Percentiles rank a stretch among this genome's conserved stretches.
Conservation (phyloP, 2,888 invertebrate genomes). For the Melitaea athalia region DNA sequence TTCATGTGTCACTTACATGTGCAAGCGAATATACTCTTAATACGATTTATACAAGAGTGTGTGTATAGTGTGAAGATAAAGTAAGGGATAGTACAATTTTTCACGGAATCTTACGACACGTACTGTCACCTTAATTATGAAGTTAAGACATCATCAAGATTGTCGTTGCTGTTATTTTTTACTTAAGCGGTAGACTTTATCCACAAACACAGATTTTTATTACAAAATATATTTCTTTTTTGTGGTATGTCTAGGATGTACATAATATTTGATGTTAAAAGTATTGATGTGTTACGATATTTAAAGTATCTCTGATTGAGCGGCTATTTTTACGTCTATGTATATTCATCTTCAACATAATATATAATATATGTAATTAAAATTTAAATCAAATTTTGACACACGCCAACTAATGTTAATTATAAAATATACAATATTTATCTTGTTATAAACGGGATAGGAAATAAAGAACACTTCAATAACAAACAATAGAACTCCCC, state of each 20-base stretch:
- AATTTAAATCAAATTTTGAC: too few species aligned
- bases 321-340: too few species aligned
- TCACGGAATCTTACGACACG: constrained; percentile 20
- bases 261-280: too few species aligned
- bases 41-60: neutral
- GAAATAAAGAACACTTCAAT: constrained; percentile 21
- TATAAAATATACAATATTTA: neutral
- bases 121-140: constrained; percentile 17
- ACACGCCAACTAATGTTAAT: neutral
- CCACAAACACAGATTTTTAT: neutral
- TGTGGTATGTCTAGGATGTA: neutral
- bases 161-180: constrained; percentile 9
- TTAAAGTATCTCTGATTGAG: neutral
- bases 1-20: neutral
- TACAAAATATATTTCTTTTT: neutral
- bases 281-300: neutral
- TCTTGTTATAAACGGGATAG: neutral
- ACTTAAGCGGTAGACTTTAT: neutral
- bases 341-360: too few species aligned
- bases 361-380: too few species aligned
- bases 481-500: constrained; percentile 40
- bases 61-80: neutral
- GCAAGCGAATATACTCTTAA: constrained; percentile 10
- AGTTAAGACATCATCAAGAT: constrained; percentile 15
- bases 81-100: constrained; percentile 20